Evolutionary conservation across 2,888 invertebrate genomes (phyloP), one percentile per base, ranked within the genome.

Genomic region (Halictus ligatus): DNA sequence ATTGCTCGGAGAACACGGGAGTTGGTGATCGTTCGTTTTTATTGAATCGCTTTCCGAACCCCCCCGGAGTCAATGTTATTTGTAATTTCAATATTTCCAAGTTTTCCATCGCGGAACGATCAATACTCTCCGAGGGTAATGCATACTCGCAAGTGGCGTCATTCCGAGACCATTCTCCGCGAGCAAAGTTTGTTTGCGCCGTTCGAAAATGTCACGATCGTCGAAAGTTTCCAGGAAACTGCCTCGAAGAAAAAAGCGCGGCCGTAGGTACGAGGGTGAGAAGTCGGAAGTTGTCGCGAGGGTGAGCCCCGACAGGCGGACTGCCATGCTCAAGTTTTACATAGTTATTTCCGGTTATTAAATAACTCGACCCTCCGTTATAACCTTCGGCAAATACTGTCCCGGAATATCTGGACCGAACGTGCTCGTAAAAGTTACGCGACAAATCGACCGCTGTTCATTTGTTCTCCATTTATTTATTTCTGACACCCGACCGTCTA

Each of bases 281-380:
- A 85, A 85, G 80, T 46, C 76, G 40, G 40, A 85, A 90, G 64
- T 88, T 90, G 58, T 72, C 80, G 69, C 72, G 69, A 54, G 83
- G 80, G 84, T 80, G 69, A 81, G 69, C 46, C 82, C 46, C 82
- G 73, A 81, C 81, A 77, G 80, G 35, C 71, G 18, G 77, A 25
- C 50, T 29, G 48, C 72, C 40, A 76, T 75, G 77, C 73, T 50
- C 83, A 84, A 91, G 85, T 91, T 92, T 90, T 87, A 88, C 90
- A 89, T 87, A 88, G 89, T 92, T 91, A 90, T 89, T 92, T 88
- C 87, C 83, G 91, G 87, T 92, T 92, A 92, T 92, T 92, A 92
- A 92, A 92, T 92, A 92, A 91, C 89, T 77, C 87, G 85, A 88
- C 83, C 88, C 80, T 75, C 86, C 35, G 35, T 85, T 78, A 84